Evolutionary conservation across 2,113 vertebrate genomes (phyloP).

Genomic region (Dasypus novemcinctus): DNA sequence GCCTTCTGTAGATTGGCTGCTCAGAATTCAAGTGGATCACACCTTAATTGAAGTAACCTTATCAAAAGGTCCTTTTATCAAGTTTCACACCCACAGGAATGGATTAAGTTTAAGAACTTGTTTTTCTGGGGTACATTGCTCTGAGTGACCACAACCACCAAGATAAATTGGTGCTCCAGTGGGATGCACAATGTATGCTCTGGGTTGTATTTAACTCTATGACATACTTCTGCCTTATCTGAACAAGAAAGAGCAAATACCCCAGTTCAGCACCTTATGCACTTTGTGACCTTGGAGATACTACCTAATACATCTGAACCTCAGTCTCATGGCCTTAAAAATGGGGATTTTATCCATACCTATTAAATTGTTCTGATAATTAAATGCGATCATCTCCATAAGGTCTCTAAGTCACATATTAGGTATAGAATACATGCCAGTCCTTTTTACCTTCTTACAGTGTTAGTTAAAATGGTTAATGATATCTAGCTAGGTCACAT

Average conservation of each 20-base stretch:
- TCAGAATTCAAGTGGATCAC: too few species aligned
- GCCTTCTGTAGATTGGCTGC: too few species aligned
- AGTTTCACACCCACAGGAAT: too few species aligned
- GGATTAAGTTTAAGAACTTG: too few species aligned
- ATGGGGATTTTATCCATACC: neutral
- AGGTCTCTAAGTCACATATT: neutral
- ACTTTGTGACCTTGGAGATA: neutral
- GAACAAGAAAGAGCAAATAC: neutral
- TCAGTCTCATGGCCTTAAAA: conserved; percentile 31
- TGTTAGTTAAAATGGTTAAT: conserved; percentile 34
- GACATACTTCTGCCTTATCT: neutral
- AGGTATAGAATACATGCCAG: neutral
- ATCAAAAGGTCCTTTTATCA: too few species aligned
- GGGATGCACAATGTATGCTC: neutral
- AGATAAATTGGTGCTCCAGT: neutral
- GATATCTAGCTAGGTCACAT: neutral
- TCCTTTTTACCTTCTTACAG: neutral
- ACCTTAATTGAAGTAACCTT: too few species aligned
- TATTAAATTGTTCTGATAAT: neutral
- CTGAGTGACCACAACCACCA: neutral
- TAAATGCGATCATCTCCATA: neutral
- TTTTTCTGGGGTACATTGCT: too few species aligned
- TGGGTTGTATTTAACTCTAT: neutral
- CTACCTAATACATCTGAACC: neutral
- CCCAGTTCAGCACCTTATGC: neutral